phyloP scores from a whole-genome alignment of 2,113 vertebrate genomes.

The Sceloporus tristichus region DNA sequence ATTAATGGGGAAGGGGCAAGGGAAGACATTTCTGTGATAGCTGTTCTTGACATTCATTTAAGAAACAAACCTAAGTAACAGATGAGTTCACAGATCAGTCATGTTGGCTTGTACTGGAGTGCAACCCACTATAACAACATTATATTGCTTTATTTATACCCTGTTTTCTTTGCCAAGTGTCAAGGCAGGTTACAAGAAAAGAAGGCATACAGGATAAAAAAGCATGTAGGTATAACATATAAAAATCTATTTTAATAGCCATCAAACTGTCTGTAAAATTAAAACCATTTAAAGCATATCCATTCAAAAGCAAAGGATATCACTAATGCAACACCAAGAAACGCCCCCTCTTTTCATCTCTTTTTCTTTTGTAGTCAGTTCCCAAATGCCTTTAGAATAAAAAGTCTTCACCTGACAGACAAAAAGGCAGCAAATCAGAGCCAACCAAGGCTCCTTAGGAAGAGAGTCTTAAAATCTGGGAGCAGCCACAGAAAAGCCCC shows the following conservation, averaged over 20 bases:
- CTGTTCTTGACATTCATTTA: not conserved
- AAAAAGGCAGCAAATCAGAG: no score
- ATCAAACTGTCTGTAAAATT: no score
- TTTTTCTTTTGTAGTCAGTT: no score
- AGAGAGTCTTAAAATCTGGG: no score
- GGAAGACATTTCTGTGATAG: not conserved
- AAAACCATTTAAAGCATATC: not conserved
- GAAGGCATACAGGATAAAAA: not conserved
- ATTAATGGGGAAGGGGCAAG: not conserved
- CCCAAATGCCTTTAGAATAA: no score
- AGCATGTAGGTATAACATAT: not conserved
- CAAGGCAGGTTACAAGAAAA: not conserved
- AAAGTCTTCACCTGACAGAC: no score
- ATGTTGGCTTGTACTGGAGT: not conserved
- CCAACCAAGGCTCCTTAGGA: no score
- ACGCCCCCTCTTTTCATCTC: not conserved
- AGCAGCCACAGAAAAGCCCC: no score
- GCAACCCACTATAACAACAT: no score
- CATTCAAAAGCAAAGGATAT: not conserved
- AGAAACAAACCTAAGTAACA: not conserved
- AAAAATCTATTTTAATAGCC: no score
- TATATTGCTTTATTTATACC: not conserved
- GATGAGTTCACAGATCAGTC: not conserved
- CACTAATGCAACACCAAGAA: not conserved
- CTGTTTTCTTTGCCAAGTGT: not conserved